Evolutionary conservation across 2,888 invertebrate genomes (phyloP).

Genomic region (Pandemis corylana): DNA sequence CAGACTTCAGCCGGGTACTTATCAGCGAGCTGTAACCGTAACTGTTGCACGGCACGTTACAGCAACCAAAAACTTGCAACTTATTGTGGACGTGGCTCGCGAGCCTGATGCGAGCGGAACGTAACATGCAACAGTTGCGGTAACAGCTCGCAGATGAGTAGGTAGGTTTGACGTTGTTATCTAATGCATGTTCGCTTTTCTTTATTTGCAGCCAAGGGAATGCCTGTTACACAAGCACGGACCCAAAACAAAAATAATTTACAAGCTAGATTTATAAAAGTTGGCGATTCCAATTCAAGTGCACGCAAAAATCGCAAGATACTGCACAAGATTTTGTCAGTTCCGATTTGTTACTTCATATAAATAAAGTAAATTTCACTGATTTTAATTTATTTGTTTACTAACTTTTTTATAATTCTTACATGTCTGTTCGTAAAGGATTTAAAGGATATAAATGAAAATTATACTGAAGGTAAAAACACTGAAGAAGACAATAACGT

Average conservation of each 20-base stretch:
- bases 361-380: background rate
- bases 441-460: conserved; percentile 46
- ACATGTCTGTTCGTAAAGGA: conserved; percentile 81
- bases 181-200: conserved; percentile 43
- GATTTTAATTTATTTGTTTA: background rate
- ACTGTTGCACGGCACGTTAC: too few relatives aligned
- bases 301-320: background rate
- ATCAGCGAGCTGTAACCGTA: too few relatives aligned
- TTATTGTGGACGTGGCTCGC: too few relatives aligned
- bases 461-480: conserved; percentile 32
- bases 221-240: conserved; percentile 68
- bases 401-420: conserved; percentile 44
- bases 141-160: too few relatives aligned
- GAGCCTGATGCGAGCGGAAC: too few relatives aligned
- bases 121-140: too few relatives aligned
- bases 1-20: too few relatives aligned
- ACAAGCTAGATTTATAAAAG: conserved; percentile 1
- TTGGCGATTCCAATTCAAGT: background rate
- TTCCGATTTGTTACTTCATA: conserved; percentile 10
- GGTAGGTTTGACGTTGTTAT: background rate
- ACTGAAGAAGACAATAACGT: conserved; percentile 16
- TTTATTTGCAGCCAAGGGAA: conserved; percentile 69
- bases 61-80: too few relatives aligned
- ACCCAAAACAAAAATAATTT: conserved; percentile 51
- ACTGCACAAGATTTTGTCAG: background rate